Evolutionary conservation across 1,140 invertebrate species (phyloP), one percentile per base, ranked within the genome.

Genomic region (Drosophila seguyi): DNA sequence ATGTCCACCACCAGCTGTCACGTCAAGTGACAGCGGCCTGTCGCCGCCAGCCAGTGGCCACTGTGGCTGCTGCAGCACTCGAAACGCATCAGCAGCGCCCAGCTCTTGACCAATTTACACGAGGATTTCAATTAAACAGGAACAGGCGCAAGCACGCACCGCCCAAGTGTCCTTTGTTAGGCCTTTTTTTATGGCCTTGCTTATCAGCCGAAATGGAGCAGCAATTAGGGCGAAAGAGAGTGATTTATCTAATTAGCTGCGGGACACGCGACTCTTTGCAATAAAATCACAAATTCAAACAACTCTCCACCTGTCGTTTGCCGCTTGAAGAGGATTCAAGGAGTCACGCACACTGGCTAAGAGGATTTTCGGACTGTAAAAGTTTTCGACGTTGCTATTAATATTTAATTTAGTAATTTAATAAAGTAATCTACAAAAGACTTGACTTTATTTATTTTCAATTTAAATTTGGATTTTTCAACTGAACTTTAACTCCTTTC

Each of bases 121-220:
- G 77, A 42, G 76, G 73, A 85, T 85, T 85, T 85, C 81, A 85
- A 85, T 85, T 80, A 85, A 73, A 85, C 63, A 67, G 65, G 59
- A 22, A 14, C 41, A 25, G 10, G 13, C n/a, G 18, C 53, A n/a
- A n/a, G 27, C 57, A 31, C 45, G 18, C 59, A 29, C 42, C 27
- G 20, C 22, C 29, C 31, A 41, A 25, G 42, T 42, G 44, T 45
- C 48, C 47, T 53, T 71, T 81, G 82, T 81, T 81, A 53, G 62
- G 53, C 62, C 56, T 47, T 77, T 80, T 84, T 69, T 83, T 63
- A 72, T 74, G 60, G 56, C 42, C 56, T 36, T 41, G 78, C 75
- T 79, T 71, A 79, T 74, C 75, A 61, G 73, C 66, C 76, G 72
- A n/a, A 82, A 79, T 87, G 79, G 72, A 38, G 63, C 41, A 20